phyloP scores from a whole-genome alignment of 2,797 vertebrate species.

The Melanotaenia boesemani region DNA sequence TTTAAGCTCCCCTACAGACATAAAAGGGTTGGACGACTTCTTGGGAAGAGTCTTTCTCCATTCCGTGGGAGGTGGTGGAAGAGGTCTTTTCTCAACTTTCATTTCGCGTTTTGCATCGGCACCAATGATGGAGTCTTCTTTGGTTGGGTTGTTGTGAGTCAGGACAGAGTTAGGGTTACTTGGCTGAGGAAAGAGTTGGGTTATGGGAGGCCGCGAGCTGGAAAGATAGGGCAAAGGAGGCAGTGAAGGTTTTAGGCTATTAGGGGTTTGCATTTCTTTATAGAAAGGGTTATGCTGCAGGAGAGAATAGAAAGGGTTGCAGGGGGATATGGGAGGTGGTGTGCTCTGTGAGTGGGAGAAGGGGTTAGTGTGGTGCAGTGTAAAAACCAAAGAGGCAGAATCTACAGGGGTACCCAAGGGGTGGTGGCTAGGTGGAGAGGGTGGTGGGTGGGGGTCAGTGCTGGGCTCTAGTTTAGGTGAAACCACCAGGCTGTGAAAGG shows the following conservation, averaged over 20 bases:
- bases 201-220: slow-evolving; percentile 82
- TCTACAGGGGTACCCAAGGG: slow-evolving; percentile 67
- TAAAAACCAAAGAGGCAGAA: slow-evolving; percentile 65
- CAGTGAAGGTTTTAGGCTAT: slow-evolving; percentile 85
- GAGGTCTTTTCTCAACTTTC: slow-evolving; percentile 21
- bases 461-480: slow-evolving; percentile 89
- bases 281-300: slow-evolving; percentile 90
- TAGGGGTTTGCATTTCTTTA: slow-evolving; percentile 84
- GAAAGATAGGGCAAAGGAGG: slow-evolving; percentile 91
- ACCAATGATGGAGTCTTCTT: slow-evolving; percentile 3
- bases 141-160: slow-evolving; percentile 8
- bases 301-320: slow-evolving; percentile 89
- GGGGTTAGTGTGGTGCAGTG: slow-evolving; percentile 83
- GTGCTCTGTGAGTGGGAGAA: slow-evolving; percentile 78
- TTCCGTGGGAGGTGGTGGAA: slow-evolving; percentile 27
- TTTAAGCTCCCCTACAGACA: slow-evolving; percentile 51
- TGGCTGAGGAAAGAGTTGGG: slow-evolving; percentile 72
- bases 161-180: slow-evolving; percentile 45
- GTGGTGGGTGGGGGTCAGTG: slow-evolving; percentile 77
- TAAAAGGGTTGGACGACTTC: slow-evolving; percentile 65
- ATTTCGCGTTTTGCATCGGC: neutral
- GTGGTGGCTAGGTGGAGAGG: slow-evolving; percentile 66
- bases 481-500: slow-evolving; percentile 94
- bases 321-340: slow-evolving; percentile 77
- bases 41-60: slow-evolving; percentile 2